Percentiles rank a stretch among this genome's conserved stretches.
Conservation (phyloP, 2,797 vertebrate species). For the Poeciliopsis turneri region DNA sequence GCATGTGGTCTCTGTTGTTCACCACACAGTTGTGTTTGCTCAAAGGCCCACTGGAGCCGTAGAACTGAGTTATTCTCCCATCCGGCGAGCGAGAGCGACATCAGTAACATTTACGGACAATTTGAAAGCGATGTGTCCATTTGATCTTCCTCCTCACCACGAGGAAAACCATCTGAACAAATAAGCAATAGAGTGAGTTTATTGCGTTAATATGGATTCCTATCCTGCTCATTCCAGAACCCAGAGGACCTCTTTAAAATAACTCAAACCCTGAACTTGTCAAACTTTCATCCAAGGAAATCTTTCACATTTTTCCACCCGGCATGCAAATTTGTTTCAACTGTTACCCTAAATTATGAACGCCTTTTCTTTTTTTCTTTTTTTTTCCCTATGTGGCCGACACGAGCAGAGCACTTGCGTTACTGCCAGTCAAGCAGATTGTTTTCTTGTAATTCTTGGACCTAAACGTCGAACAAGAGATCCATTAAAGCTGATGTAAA, state of each 20-base stretch:
- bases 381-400: background rate
- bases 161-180: slow-evolving; percentile 85
- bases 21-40: slow-evolving; percentile 74
- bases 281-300: slow-evolving; percentile 57
- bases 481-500: background rate
- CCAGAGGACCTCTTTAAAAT: slow-evolving; percentile 71
- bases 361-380: background rate
- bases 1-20: slow-evolving; percentile 67
- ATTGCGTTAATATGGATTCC: slow-evolving; percentile 78
- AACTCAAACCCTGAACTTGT: slow-evolving; percentile 70
- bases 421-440: background rate
- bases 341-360: slow-evolving; percentile 18
- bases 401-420: background rate
- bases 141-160: slow-evolving; percentile 74
- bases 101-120: slow-evolving; percentile 81
- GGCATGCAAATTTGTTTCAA: slow-evolving; percentile 40
- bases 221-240: slow-evolving; percentile 47
- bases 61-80: slow-evolving; percentile 78
- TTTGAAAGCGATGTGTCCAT: slow-evolving; percentile 80
- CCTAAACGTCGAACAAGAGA: background rate
- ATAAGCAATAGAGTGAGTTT: slow-evolving; percentile 76
- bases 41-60: slow-evolving; percentile 74
- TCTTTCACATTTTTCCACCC: slow-evolving; percentile 67
- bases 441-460: background rate
- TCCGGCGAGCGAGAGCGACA: slow-evolving; percentile 72